These are phyloP conservation scores for Busseola fusca DNA, from an alignment of 2,888 invertebrate species.

Conservation along the genomic window DNA sequence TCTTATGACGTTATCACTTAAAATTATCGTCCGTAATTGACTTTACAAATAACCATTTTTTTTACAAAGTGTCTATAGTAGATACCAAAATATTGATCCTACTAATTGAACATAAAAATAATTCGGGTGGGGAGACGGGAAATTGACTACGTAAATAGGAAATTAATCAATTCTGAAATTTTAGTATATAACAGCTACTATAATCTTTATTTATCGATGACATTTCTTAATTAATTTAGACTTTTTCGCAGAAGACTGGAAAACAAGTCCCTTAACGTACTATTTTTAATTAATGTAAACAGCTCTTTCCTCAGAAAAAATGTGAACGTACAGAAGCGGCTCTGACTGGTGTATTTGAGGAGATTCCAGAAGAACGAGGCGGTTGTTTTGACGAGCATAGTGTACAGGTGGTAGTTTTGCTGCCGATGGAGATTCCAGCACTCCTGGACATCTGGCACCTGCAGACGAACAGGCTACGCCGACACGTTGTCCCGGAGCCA, in stretches of 20 bases:
- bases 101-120: neutral
- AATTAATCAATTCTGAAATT: neutral
- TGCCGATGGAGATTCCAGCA: constrained; percentile 6
- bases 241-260: neutral
- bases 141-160: neutral
- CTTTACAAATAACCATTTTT: too few species aligned
- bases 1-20: too few species aligned
- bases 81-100: neutral
- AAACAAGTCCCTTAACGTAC: neutral
- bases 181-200: neutral
- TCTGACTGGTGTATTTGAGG: constrained; percentile 16
- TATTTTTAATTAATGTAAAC: neutral
- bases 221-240: neutral
- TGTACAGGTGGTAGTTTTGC: constrained; percentile 19
- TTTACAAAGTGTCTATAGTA: too few species aligned
- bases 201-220: constrained; percentile 7
- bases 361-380: constrained; percentile 12
- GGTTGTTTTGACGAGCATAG: constrained; percentile 16
- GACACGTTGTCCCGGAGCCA: constrained; percentile 1
- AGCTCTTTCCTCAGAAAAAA: constrained; percentile 23
- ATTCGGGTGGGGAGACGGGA: neutral
- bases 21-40: too few species aligned
- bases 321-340: constrained; percentile 45
- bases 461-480: constrained; percentile 25
- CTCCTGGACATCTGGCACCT: constrained; percentile 24